Base-by-base conservation (phyloP, 2,797 vertebrate species). In the Sebastolobus alascanus region DNA sequence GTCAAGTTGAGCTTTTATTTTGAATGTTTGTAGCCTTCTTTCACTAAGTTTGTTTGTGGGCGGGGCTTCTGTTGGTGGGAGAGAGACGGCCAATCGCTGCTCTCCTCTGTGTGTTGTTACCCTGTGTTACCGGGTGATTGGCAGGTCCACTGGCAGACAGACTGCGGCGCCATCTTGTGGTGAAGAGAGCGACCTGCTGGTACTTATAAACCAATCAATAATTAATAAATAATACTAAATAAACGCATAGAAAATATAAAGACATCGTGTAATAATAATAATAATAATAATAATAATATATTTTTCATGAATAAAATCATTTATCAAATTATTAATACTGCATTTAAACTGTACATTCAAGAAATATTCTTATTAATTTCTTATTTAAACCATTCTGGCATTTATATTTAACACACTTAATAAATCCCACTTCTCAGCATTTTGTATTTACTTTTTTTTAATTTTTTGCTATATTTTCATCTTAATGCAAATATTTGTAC, bases 1-100 rank as follows among this genome's bases (percentile, higher is more conserved):
- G 43, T 46, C 14, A 46, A 46, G 14, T 46, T 46, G 14, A 46
- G 43, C 46, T 50, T 50, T 50, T 55, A 55, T 55, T 55, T 55
- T 55, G 52, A 25, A 55, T 10, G 9, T 12, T 55, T 22, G n/a
- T n/a, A 11, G 3, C n/a, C n/a, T 22, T 7, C 35, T 20, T 13
- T 59, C 27, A 12, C 27, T 55, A 77, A 81, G n/a, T 83, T 65
- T 73, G 25, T 83, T 68, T 73, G 83, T 37, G 54, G 16, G 52
- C 63, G 31, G 75, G 67, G 75, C 83, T 16, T 27, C 43, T 64
- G 27, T 8, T 4, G 11, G 68, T 9, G 56, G 25, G 64, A 27
- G 61, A 33, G 43, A n/a, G 46, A 18, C 6, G 68, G 50, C 80
- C 77, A 77, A 77, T 75, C 77, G 20, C 46, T 4, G 33, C 63